Evolutionary conservation across 2,888 invertebrate genomes (phyloP), one percentile per base, ranked within the genome.

Genomic region (Deilephila elpenor): DNA sequence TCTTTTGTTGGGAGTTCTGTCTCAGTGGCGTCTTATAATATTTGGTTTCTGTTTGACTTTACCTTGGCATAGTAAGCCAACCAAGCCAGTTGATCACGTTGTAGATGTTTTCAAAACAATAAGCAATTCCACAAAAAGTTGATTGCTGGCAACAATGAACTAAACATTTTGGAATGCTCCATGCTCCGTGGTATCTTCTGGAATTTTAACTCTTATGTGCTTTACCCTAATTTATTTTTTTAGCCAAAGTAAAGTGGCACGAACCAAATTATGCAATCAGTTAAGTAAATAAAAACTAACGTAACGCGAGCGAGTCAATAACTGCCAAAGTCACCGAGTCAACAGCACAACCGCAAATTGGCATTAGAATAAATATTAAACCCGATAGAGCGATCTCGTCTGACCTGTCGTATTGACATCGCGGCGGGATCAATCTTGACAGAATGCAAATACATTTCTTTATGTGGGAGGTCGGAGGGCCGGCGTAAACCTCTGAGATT

Each of bases 381-480:
- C 4, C 8, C 56, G n/a, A 44, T 19, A 56, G 44, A 44, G 8
- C 17, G 59, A 32, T 72, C 19, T 51, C 53, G 8, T 71, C 77
- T 78, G 80, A 79, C 80, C 78, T 80, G 77, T 73, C 74, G 76
- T 80, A 80, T 80, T 79, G 81, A 79, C 77, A 80, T 78, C 77
- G 75, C 79, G 78, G 73, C 75, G 77, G 79, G 78, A 81, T 81
- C 80, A 80, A 80, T 74, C 67, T 74, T 59, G 20, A 44, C 14
- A 74, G 80, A 80, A 79, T 79, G 80, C 79, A 80, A 80, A 81
- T 79, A 80, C 59, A 59, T 70, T 80, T 80, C 78, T 80, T 78
- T 80, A 78, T 77, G 77, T 76, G 78, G 72, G 67, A 59, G 76
- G 76, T 79, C 78, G 77, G 77, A 78, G 77, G 77, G 78, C 75